Evolutionary conservation across 2,797 vertebrate species (phyloP).

Genomic region (Acestrorhynchus altus): DNA sequence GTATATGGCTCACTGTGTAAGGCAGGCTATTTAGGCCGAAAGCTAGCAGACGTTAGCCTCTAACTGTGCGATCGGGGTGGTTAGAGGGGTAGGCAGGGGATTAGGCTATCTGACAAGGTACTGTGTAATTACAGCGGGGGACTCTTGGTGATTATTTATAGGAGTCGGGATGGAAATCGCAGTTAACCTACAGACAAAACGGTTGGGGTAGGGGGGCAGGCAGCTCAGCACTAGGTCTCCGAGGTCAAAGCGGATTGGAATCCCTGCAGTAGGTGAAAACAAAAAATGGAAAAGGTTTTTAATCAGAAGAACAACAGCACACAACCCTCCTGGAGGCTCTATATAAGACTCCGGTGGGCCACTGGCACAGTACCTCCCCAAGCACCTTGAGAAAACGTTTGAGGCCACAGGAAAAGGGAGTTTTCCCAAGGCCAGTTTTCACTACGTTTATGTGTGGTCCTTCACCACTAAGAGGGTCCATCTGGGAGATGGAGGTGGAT

Average conservation of each 20-base stretch:
- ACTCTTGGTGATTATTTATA: slow-evolving; percentile 61
- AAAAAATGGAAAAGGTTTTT: slow-evolving; percentile 63
- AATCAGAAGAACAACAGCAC: slow-evolving; percentile 62
- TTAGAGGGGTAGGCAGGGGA: slow-evolving; percentile 18
- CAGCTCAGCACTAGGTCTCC: slow-evolving; percentile 34
- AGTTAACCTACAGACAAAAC: slow-evolving; percentile 17
- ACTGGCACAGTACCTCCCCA: not conserved
- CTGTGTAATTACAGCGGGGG: slow-evolving; percentile 51
- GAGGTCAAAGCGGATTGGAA: slow-evolving; percentile 48
- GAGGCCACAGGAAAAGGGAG: slow-evolving; percentile 14
- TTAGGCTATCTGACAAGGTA: slow-evolving; percentile 59
- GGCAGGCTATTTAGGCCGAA: slow-evolving; percentile 49
- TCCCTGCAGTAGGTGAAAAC: slow-evolving; percentile 43
- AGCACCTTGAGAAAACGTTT: not conserved
- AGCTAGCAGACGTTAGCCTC: slow-evolving; percentile 19
- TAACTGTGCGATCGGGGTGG: not conserved
- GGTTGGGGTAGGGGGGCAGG: not conserved
- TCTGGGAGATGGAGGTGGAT: slow-evolving; percentile 49
- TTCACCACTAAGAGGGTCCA: slow-evolving; percentile 10
- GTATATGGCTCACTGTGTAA: slow-evolving; percentile 35
- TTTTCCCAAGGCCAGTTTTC: slow-evolving; percentile 38
- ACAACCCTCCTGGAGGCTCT: slow-evolving; percentile 33
- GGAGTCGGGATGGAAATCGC: slow-evolving; percentile 45
- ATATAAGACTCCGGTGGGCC: slow-evolving; percentile 3
- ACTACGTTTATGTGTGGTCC: slow-evolving; percentile 35